These are phyloP conservation scores for Dendrocopos noguchii DNA, from an alignment of 2,113 vertebrate genomes.

Conservation along the genomic window DNA sequence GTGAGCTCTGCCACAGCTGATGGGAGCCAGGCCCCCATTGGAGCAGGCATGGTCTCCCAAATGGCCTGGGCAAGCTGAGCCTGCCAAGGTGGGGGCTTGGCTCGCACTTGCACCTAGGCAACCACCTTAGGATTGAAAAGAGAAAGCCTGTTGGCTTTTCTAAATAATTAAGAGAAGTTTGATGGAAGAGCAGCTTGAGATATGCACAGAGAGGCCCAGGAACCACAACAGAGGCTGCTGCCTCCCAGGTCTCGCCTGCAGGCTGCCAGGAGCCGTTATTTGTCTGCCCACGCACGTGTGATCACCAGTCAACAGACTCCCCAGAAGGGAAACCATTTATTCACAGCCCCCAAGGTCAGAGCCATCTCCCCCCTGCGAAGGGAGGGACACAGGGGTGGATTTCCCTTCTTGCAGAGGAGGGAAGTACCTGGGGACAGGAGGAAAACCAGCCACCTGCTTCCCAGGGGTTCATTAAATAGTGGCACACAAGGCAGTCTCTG, in stretches of 20 bases:
- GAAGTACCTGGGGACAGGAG: not conserved
- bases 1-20: not conserved
- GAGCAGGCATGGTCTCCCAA: not conserved
- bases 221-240: conserved; percentile 30
- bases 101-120: not conserved
- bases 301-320: not conserved
- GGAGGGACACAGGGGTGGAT: not conserved
- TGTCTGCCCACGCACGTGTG: conserved; percentile 22
- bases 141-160: not conserved
- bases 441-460: not conserved
- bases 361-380: not conserved
- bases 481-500: not conserved
- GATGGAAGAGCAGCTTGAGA: not conserved
- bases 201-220: not conserved
- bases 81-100: accelerated
- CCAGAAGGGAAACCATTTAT: not conserved
- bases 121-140: not conserved
- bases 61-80: accelerated
- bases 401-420: not conserved
- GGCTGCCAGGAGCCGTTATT: conserved; percentile 12
- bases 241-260: not conserved
- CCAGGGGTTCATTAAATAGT: not conserved
- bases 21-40: not conserved
- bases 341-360: not conserved
- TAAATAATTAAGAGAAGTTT: conserved; percentile 18